Base-by-base conservation (phyloP, 2,888 invertebrate genomes). In the Calliphora vomitoria region DNA sequence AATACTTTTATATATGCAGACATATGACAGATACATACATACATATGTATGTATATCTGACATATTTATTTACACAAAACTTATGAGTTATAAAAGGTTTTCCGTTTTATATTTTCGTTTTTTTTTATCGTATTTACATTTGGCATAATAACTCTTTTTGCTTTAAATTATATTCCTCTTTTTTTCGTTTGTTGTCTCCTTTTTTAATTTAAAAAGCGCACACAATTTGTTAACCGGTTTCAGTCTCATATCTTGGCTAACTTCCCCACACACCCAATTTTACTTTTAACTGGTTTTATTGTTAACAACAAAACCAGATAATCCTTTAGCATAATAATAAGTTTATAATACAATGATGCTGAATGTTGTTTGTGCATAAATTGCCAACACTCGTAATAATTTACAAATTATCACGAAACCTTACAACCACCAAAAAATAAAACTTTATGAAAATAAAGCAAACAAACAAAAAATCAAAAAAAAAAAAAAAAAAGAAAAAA, bases 341-440 rank as follows among this genome's bases (percentile, higher is more conserved):
- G 82, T 87, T 84, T 85, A 85, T 82, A 85, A 87, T 53, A 85
- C 87, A 85, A 84, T 81, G 81, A 87, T 78, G 72, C 71, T 76
- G 86, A 50, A 60, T 81, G 81, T 68, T 85, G 80, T 87, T 87
- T 87, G 87, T 75, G 87, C 81, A 87, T 87, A 85, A 84, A 85
- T 87, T 87, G 78, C 87, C 85, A 85, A 87, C 87, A 87, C 85
- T 87, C 85, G 87, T 82, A 84, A 85, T 87, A 87, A 87, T 87
- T 87, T 84, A 85, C 82, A 87, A 87, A 87, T 87, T 87, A 87
- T 87, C 87, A 84, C 81, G 78, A 87, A 87, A 81, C 87, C 81
- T 66, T 76, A 74, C 66, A 79, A 47, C 66, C 66, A 47, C 64
- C 50, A 68, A 68, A 60, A 62, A 47, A 75, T 50, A 53, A 64